A percentile compares a stretch with the other conserved stretches of the same genome.
Evolutionary conservation across 1,140 invertebrate genomes (phyloP).

Genomic region (Phthorimaea operculella): DNA sequence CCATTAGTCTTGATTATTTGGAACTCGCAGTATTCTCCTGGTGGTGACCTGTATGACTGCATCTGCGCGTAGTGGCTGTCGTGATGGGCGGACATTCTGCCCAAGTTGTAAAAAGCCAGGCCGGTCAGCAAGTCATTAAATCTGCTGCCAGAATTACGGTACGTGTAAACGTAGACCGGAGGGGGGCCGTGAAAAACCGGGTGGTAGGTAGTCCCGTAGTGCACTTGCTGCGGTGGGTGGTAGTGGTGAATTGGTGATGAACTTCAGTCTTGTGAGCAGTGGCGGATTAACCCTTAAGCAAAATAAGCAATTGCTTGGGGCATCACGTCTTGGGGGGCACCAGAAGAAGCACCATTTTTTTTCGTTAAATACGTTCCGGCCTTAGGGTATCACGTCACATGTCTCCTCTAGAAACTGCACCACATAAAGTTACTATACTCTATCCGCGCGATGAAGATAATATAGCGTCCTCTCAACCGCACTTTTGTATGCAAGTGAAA

Average conservation of each 20-base stretch:
- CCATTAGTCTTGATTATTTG: constrained; percentile 30
- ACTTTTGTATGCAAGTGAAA: too few species aligned
- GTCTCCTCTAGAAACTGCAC: too few species aligned
- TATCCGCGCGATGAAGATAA: too few species aligned
- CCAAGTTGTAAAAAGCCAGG: constrained; percentile 44
- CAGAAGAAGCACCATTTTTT: too few species aligned
- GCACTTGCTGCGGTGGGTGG: constrained; percentile 36
- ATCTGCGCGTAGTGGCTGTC: constrained; percentile 17
- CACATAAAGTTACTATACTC: too few species aligned
- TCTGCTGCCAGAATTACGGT: constrained; percentile 42
- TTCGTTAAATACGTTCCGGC: too few species aligned
- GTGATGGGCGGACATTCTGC: constrained; percentile 29
- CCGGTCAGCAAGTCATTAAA: constrained; percentile 42
- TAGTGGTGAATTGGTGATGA: constrained; percentile 44
- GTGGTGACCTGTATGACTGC: constrained; percentile 22
- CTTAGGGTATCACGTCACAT: too few species aligned
- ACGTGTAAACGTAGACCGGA: constrained; percentile 41
- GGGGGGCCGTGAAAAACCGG: constrained; percentile 40
- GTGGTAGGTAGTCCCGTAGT: constrained; percentile 29
- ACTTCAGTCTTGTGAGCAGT: constrained; percentile 31
- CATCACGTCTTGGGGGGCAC: too few species aligned
- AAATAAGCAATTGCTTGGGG: too few species aligned
- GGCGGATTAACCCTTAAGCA: too few species aligned
- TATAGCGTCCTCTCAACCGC: too few species aligned
- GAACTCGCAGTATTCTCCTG: constrained; percentile 38